Evolutionary conservation across 2,888 invertebrate genomes (phyloP).

Genomic region (Drosophila falleni): DNA sequence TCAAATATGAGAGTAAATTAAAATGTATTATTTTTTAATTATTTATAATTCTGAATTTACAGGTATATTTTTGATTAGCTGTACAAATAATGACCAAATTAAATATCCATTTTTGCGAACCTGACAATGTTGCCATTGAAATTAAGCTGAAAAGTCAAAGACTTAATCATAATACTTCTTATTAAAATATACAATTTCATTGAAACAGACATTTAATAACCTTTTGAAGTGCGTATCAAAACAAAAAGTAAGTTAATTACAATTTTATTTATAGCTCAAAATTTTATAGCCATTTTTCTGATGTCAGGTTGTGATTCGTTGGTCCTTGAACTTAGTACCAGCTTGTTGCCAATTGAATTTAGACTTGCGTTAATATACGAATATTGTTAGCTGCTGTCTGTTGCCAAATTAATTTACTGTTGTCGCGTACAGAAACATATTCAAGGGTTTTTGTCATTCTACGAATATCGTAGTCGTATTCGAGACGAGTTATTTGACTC

Average conservation of each 20-base stretch:
- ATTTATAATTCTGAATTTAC: too few species aligned
- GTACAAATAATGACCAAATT: too few species aligned
- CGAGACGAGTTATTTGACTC: constrained; percentile 19
- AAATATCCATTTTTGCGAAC: not conserved
- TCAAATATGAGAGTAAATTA: too few species aligned
- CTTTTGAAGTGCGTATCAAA: constrained; percentile 10
- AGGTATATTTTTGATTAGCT: too few species aligned
- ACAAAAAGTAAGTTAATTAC: constrained; percentile 51
- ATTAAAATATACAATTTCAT: not conserved
- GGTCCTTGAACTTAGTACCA: constrained; percentile 42
- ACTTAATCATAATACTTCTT: not conserved
- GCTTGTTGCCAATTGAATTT: constrained; percentile 21
- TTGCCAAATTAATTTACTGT: constrained; percentile 56
- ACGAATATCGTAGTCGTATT: not conserved
- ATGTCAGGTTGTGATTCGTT: constrained; percentile 37
- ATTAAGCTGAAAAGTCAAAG: constrained; percentile 6
- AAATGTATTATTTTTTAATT: too few species aligned
- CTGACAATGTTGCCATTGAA: not conserved
- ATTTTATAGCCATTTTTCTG: constrained; percentile 15
- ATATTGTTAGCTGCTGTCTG: constrained; percentile 22
- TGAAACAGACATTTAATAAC: constrained; percentile 10
- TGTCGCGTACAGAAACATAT: constrained; percentile 36
- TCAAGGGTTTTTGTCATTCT: constrained; percentile 29
- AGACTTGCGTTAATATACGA: not conserved
- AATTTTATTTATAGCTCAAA: constrained; percentile 32